These are phyloP conservation scores for Drosophila buzzatii DNA, from an alignment of 2,888 invertebrate genomes.

Conservation along the genomic window DNA sequence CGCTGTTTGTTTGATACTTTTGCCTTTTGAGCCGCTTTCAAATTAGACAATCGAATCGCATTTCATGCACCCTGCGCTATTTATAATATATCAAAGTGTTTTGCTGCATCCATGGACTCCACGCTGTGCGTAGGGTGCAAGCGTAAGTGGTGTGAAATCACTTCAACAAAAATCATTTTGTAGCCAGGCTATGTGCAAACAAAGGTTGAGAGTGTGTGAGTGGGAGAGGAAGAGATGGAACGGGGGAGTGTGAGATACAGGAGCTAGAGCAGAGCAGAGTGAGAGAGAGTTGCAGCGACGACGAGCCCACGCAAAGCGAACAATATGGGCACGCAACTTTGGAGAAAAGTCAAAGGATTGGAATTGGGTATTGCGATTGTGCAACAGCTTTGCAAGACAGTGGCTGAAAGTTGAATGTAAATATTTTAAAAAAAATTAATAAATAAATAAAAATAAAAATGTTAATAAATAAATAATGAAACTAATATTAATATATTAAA, in stretches of 20 bases:
- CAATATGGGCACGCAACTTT: constrained; percentile 63
- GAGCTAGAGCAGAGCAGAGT: not conserved
- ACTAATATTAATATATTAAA: not conserved
- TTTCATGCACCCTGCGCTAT: constrained; percentile 6
- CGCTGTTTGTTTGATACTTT: constrained; percentile 3
- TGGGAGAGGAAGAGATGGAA: not conserved
- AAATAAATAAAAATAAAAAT: not conserved
- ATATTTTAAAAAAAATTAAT: too few relatives aligned
- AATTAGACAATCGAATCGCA: not conserved
- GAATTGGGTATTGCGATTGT: constrained; percentile 34
- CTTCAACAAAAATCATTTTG: constrained; percentile 59
- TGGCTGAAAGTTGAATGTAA: constrained; percentile 7
- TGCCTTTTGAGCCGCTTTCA: constrained; percentile 9
- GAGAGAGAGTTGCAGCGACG: not conserved
- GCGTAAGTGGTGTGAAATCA: constrained; percentile 62
- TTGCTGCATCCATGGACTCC: constrained; percentile 16
- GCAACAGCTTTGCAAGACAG: constrained; percentile 32
- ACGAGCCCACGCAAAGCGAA: constrained; percentile 45
- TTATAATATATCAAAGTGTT: not conserved
- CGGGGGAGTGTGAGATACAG: not conserved
- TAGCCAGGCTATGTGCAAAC: constrained; percentile 41
- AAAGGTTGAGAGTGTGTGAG: constrained; percentile 34
- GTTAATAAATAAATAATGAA: not conserved
- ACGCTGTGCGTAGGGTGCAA: constrained; percentile 26
- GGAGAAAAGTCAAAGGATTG: constrained; percentile 42